A percentile compares a stretch with the other conserved stretches of the same genome.
These are phyloP conservation scores for Isaurus tuberculatus DNA, from an alignment of 92 coral and sea anemone genomes.

Conservation along the genomic window DNA sequence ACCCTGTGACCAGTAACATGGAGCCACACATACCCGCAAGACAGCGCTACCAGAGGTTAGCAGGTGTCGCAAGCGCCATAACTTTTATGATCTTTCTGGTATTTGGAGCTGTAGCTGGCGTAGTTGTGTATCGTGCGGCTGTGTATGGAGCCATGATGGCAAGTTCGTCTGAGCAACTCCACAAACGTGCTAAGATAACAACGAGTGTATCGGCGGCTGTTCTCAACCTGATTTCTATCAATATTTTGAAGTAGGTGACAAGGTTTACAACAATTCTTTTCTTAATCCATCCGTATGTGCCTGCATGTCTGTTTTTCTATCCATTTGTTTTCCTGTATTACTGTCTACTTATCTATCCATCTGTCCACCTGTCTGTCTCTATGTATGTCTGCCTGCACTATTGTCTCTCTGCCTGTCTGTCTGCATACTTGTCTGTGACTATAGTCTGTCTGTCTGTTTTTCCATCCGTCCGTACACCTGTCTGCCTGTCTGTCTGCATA, in stretches of 20 bases:
- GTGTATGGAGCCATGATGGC: constrained; percentile 74
- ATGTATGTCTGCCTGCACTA: neutral
- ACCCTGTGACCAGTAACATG: constrained; percentile 79
- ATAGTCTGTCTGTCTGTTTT: neutral
- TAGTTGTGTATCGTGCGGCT: constrained; percentile 90
- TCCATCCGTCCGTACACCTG: neutral
- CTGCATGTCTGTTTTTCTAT: neutral
- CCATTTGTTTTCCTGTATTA: neutral
- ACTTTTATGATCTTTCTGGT: constrained; percentile 81
- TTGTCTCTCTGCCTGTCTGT: neutral
- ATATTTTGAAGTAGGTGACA: constrained; percentile 64
- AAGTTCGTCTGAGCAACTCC: constrained; percentile 25
- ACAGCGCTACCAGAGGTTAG: constrained; percentile 71
- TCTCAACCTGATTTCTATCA: constrained; percentile 84
- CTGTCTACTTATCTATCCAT: too few species aligned
- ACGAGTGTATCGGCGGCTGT: constrained; percentile 87
- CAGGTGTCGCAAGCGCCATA: constrained; percentile 75
- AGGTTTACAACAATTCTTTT: too few species aligned
- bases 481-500: neutral
- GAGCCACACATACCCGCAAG: constrained; percentile 79
- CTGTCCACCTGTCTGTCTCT: neutral
- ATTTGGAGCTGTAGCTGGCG: constrained; percentile 83
- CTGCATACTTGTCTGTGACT: neutral
- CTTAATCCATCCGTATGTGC: neutral
- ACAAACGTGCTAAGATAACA: constrained; percentile 74